phyloP scores from a whole-genome alignment of 2,113 vertebrate species.

The Pleuronectes platessa region DNA sequence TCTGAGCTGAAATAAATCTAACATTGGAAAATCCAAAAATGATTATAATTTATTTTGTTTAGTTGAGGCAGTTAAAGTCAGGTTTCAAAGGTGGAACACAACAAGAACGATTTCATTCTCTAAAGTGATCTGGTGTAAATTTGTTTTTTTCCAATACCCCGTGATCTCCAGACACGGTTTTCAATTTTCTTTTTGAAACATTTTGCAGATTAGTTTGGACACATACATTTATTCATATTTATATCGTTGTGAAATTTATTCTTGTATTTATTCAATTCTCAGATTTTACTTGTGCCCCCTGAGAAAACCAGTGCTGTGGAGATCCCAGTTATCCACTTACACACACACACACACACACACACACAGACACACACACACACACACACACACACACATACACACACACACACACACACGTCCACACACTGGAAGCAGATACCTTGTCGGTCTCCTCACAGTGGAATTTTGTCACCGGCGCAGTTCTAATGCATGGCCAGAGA shows the following conservation, averaged over 20 bases:
- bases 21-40: too few species aligned
- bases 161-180: neutral
- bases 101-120: neutral
- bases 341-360: constrained; percentile 29
- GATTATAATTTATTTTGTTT: neutral
- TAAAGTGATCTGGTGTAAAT: constrained; percentile 13
- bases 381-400: constrained; percentile 5
- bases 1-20: too few species aligned
- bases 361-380: constrained; percentile 11
- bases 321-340: constrained; percentile 42
- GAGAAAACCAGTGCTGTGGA: constrained; percentile 22
- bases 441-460: constrained; percentile 65
- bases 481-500: constrained; percentile 80
- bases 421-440: constrained; percentile 52
- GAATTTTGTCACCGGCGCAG: constrained; percentile 72
- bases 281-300: constrained; percentile 35
- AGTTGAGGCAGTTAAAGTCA: neutral
- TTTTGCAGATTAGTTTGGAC: constrained; percentile 21
- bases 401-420: too few species aligned
- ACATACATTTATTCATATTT: constrained; percentile 14
- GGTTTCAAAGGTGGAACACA: neutral
- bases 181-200: constrained; percentile 17
- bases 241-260: constrained; percentile 24
- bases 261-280: constrained; percentile 36
- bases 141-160: constrained; percentile 20